These are phyloP conservation scores for Tromatobia lineatoria DNA, from an alignment of 2,888 invertebrate species.

Conservation along the genomic window DNA sequence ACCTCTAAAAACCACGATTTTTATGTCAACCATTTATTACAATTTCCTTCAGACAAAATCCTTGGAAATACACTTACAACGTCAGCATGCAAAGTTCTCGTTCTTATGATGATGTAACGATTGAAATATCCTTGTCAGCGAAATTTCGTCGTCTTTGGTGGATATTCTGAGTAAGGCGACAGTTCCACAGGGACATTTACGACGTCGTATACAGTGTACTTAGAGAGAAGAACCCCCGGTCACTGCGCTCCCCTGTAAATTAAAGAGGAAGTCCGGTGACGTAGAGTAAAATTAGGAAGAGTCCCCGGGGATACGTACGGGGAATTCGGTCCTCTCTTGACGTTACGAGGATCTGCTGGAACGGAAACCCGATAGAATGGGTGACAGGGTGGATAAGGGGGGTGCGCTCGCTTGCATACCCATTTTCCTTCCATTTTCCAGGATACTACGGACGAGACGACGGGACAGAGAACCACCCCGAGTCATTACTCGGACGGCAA, in stretches of 20 bases:
- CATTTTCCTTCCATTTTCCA: constrained; percentile 78
- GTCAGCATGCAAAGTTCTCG: constrained; percentile 73
- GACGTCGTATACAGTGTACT: constrained; percentile 33
- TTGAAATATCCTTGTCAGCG: constrained; percentile 71
- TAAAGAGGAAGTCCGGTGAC: constrained; percentile 69
- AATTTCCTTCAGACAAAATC: neutral
- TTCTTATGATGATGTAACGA: constrained; percentile 67
- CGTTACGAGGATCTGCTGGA: constrained; percentile 55
- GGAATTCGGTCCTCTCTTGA: constrained; percentile 30
- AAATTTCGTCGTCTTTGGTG: constrained; percentile 49
- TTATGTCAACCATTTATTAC: neutral
- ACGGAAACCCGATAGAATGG: constrained; percentile 63
- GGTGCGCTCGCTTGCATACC: constrained; percentile 83
- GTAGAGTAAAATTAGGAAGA: constrained; percentile 69
- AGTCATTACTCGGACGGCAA: constrained; percentile 85
- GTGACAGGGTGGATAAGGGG: constrained; percentile 65
- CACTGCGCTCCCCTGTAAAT: constrained; percentile 50
- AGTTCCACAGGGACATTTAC: constrained; percentile 34
- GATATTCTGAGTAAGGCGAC: neutral
- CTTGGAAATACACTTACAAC: constrained; percentile 45
- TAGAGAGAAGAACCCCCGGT: neutral
- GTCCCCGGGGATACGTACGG: constrained; percentile 49
- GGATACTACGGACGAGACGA: constrained; percentile 64
- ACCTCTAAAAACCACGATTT: neutral
- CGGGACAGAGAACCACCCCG: constrained; percentile 76